phyloP scores from a whole-genome alignment of 2,888 invertebrate genomes.

The Chaetogeoica ovagalla region DNA sequence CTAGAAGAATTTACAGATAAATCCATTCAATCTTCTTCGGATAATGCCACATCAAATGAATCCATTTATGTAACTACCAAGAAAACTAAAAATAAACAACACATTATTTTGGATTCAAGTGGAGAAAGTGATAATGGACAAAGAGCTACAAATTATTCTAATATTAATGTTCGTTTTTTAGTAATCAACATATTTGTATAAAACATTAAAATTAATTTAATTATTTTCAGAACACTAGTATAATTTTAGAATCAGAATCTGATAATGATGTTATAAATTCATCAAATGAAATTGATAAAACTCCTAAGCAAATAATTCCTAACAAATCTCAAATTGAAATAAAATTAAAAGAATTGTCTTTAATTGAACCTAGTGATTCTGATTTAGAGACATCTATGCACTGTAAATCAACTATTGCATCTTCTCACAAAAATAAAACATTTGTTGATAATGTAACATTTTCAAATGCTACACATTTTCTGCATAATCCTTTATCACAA shows the following conservation, averaged over 20 bases:
- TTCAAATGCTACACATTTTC: not conserved
- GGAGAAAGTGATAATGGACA: conserved; percentile 14
- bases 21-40: not conserved
- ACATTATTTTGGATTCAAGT: conserved; percentile 21
- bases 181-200: not conserved
- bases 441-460: conserved; percentile 24
- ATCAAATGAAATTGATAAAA: conserved; percentile 6
- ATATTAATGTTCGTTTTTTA: conserved; percentile 13
- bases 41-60: not conserved
- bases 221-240: conserved; percentile 17
- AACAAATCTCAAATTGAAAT: not conserved
- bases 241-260: conserved; percentile 11
- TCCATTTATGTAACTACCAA: not conserved
- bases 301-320: not conserved
- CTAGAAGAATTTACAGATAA: conserved; percentile 8
- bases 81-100: not conserved
- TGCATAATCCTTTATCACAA: conserved; percentile 19
- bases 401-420: conserved; percentile 37
- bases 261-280: conserved; percentile 35
- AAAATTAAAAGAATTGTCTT: conserved; percentile 32
- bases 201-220: not conserved
- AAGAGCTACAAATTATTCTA: not conserved
- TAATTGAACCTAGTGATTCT: conserved; percentile 34
- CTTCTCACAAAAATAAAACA: conserved; percentile 15
- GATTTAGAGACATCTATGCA: conserved; percentile 4